Base-by-base conservation (phyloP, 2,888 invertebrate species). In the Nysson spinosus region DNA sequence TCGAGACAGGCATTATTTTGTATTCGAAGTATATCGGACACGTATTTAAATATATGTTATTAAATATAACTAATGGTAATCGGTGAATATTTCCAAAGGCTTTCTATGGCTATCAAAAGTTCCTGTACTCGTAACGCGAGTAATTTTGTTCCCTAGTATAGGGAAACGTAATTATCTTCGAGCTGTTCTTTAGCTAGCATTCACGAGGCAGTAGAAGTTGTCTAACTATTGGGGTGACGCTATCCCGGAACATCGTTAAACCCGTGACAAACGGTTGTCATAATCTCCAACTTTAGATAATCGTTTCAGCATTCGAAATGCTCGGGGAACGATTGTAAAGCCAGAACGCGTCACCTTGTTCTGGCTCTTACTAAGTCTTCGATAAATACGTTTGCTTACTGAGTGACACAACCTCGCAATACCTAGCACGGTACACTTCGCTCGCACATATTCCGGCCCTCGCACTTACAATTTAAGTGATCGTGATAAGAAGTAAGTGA, bases 61-160 rank as follows among this genome's bases (percentile, higher is more conserved):
- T n/a, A n/a, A n/a, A n/a, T n/a, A n/a, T n/a, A n/a, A n/a, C n/a
- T n/a, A n/a, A n/a, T n/a, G n/a, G n/a, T n/a, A n/a, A n/a, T n/a
- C n/a, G n/a, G n/a, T n/a, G n/a, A n/a, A n/a, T n/a, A n/a, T n/a
- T n/a, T n/a, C n/a, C n/a, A n/a, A n/a, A n/a, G n/a, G n/a, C n/a
- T n/a, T n/a, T n/a, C n/a, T n/a, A n/a, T n/a, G n/a, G n/a, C n/a
- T n/a, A n/a, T n/a, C n/a, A n/a, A n/a, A 5, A 24, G 6, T 5
- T 7, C 9, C 24, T 9, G 24, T 46, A 44, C 61, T 55, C 40
- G 60, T 71, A 67, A 72, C 61, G 64, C 57, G 58, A 64, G 67
- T 67, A 76, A 71, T 73, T 76, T 72, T 66, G 57, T 39, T 50
- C 67, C 63, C 69, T 67, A 61, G 63, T 72, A 65, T 72, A 66